Evolutionary conservation across 2,888 invertebrate genomes (phyloP).

Genomic region (Chrysotoxum bicinctum): DNA sequence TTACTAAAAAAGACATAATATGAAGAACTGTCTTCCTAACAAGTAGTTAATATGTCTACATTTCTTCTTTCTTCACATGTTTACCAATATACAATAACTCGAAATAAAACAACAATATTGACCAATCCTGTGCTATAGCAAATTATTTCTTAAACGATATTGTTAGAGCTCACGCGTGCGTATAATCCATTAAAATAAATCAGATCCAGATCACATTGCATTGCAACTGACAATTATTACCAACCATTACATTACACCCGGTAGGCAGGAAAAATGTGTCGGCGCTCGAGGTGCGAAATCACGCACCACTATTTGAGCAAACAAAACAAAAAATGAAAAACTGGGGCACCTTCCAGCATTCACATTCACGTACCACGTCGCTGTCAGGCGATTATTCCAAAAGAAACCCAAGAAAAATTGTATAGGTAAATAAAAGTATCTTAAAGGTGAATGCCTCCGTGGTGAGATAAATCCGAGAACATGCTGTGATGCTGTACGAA

Average conservation of each 20-base stretch:
- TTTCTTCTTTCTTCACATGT: too few species aligned
- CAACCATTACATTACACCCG: constrained; percentile 50
- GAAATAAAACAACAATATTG: not conserved
- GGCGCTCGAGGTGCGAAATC: constrained; percentile 63
- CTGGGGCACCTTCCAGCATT: constrained; percentile 56
- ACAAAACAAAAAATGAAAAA: constrained; percentile 16
- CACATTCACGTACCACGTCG: constrained; percentile 42
- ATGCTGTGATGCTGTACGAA: constrained; percentile 22
- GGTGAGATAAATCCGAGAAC: constrained; percentile 46
- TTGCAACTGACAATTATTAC: constrained; percentile 62
- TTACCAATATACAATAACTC: not conserved
- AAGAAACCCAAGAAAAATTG: constrained; percentile 21
- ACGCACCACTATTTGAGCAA: constrained; percentile 47
- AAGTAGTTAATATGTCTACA: too few species aligned
- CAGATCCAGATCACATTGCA: constrained; percentile 61
- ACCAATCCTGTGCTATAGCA: not conserved
- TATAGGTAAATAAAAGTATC: constrained; percentile 44
- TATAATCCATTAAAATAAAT: constrained; percentile 41
- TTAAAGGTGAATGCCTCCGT: constrained; percentile 49
- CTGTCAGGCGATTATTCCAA: constrained; percentile 36
- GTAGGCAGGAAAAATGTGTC: constrained; percentile 15
- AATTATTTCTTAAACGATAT: constrained; percentile 17
- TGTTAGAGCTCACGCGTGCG: constrained; percentile 27
- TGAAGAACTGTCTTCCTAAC: too few species aligned
- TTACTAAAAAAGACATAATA: too few species aligned